phyloP scores from a whole-genome alignment of 1,140 invertebrate species.

The Ditylenchus dipsaci region DNA sequence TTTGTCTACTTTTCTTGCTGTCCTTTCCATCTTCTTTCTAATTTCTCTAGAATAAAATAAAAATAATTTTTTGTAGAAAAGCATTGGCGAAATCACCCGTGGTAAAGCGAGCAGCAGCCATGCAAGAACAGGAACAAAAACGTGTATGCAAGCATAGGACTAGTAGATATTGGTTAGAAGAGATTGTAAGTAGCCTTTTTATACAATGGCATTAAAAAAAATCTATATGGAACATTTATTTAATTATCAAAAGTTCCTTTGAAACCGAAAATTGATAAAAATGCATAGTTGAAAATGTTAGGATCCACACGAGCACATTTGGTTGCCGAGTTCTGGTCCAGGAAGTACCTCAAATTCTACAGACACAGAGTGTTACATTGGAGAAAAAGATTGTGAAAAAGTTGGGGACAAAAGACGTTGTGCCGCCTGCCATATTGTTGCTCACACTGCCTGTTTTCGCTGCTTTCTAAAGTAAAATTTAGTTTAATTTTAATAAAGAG shows the following conservation, averaged over 20 bases:
- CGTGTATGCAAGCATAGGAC: conserved; percentile 54
- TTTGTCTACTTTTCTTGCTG: background rate
- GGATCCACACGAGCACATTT: conserved; percentile 53
- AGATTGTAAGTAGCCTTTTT: conserved; percentile 8
- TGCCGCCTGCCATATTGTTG: conserved; percentile 57
- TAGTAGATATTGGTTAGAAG: conserved; percentile 56
- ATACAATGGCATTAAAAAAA: too few relatives aligned
- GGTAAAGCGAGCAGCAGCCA: conserved; percentile 53
- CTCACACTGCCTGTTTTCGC: conserved; percentile 54
- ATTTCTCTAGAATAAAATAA: background rate
- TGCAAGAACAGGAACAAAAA: conserved; percentile 52
- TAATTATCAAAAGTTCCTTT: too few relatives aligned
- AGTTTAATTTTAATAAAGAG: too few relatives aligned
- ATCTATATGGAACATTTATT: too few relatives aligned
- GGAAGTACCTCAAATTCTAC: conserved; percentile 44
- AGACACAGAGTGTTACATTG: conserved; percentile 57
- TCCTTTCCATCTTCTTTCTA: background rate
- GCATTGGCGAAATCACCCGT: conserved; percentile 58
- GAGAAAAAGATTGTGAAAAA: conserved; percentile 56
- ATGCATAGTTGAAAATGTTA: too few relatives aligned
- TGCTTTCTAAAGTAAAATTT: conserved; percentile 52
- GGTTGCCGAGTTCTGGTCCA: conserved; percentile 52
- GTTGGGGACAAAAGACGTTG: conserved; percentile 55
- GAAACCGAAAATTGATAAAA: too few relatives aligned
- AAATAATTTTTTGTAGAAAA: conserved; percentile 48